phyloP scores from a whole-genome alignment of 2,113 vertebrate genomes.

The Cyprinodon tularosa region DNA sequence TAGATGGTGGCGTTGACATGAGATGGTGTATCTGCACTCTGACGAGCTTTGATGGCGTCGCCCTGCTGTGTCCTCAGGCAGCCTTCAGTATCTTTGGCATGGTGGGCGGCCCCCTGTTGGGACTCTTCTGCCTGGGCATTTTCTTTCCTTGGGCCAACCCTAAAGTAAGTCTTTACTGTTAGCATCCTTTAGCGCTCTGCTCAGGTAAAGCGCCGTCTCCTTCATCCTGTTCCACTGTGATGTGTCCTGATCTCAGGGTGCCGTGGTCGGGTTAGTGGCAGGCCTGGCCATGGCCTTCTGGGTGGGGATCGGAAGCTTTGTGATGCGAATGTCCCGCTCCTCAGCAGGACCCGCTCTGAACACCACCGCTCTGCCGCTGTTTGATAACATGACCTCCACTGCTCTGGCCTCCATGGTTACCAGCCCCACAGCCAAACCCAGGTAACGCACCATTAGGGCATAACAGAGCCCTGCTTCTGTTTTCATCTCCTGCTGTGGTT shows the following conservation, averaged over 20 bases:
- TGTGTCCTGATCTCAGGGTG: conserved; percentile 80
- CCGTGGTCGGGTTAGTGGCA: conserved; percentile 80
- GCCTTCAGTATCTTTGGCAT: conserved; percentile 98
- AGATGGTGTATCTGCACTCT: background rate
- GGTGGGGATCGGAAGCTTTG: conserved; percentile 89
- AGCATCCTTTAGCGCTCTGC: background rate
- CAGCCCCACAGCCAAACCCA: conserved; percentile 46
- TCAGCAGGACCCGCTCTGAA: conserved; percentile 35
- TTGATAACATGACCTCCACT: conserved; percentile 74
- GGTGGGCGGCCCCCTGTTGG: conserved; percentile 92
- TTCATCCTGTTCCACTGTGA: background rate
- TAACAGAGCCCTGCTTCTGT: background rate
- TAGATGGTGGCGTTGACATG: too few species aligned
- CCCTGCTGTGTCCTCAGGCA: conserved; percentile 76
- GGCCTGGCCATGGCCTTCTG: conserved; percentile 95
- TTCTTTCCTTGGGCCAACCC: conserved; percentile 96
- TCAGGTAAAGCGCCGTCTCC: background rate
- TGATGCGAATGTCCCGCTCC: conserved; percentile 30
- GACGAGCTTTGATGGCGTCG: background rate
- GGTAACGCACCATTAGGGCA: conserved; percentile 61
- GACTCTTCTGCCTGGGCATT: conserved; percentile 93
- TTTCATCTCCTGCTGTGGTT: too few species aligned
- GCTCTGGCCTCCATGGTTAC: conserved; percentile 71
- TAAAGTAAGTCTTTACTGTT: conserved; percentile 78
- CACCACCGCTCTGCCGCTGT: conserved; percentile 45